Conservation (phyloP, 2,797 vertebrate species). For the Anguilla megastoma region DNA sequence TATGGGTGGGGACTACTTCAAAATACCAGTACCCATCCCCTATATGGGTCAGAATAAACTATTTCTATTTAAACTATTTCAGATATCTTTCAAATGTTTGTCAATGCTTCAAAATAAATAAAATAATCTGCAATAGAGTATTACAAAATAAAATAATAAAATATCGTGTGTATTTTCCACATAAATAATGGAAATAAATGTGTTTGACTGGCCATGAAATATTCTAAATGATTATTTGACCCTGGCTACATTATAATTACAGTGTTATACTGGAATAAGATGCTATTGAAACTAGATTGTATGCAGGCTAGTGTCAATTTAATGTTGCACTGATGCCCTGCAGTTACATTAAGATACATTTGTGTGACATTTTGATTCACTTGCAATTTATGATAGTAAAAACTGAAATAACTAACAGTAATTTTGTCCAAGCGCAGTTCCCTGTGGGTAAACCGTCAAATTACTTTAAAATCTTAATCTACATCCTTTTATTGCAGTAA, state of each 20-base stretch:
- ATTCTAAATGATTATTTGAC: no score
- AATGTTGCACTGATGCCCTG: background rate
- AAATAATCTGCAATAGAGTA: no score
- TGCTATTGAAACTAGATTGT: background rate
- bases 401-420: background rate
- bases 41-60: no score
- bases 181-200: no score
- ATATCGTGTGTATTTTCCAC: no score
- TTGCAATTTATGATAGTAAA: background rate
- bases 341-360: background rate
- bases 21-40: no score
- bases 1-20: no score
- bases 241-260: background rate
- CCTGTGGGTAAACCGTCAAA: background rate
- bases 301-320: background rate
- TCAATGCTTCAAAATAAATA: no score
- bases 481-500: background rate
- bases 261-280: background rate
- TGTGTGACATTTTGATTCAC: background rate
- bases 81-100: no score
- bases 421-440: background rate
- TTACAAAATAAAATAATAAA: no score
- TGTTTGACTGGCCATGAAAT: no score
- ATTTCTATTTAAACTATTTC: no score
- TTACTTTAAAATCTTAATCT: background rate